Evolutionary conservation across 2,888 invertebrate genomes (phyloP).

Genomic region (Ypsolopha scabrella): DNA sequence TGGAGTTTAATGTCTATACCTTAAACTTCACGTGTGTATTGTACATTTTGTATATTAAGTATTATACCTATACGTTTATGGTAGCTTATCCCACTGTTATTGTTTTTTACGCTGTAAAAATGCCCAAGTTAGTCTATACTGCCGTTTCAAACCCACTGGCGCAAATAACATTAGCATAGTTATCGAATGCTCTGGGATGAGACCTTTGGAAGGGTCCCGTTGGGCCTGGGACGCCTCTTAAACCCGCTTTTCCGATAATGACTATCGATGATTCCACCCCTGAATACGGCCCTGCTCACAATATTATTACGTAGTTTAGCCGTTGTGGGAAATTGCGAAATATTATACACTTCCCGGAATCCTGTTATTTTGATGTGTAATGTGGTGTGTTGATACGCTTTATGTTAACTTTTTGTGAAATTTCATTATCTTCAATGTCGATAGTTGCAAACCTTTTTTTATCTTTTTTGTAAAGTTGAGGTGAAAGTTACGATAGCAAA

Average conservation of each 20-base stretch:
- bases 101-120: constrained; percentile 10
- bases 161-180: constrained; percentile 70
- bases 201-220: constrained; percentile 63
- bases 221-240: constrained; percentile 60
- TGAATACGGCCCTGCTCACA: constrained; percentile 54
- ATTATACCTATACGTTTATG: no score
- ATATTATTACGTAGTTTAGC: constrained; percentile 63
- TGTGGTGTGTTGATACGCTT: background rate
- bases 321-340: constrained; percentile 56
- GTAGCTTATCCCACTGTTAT: no score
- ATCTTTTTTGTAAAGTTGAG: no score
- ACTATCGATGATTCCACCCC: constrained; percentile 65
- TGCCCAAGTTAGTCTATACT: constrained; percentile 47
- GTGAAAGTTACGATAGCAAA: no score
- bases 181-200: constrained; percentile 65
- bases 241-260: constrained; percentile 67
- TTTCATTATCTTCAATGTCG: background rate
- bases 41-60: no score
- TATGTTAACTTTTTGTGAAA: background rate
- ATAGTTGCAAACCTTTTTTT: no score
- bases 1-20: no score
- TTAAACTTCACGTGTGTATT: no score
- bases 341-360: constrained; percentile 43
- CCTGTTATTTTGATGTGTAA: constrained; percentile 33
- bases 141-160: constrained; percentile 60